phyloP scores from a whole-genome alignment of 1,140 invertebrate species.

The Asobara japonica region DNA sequence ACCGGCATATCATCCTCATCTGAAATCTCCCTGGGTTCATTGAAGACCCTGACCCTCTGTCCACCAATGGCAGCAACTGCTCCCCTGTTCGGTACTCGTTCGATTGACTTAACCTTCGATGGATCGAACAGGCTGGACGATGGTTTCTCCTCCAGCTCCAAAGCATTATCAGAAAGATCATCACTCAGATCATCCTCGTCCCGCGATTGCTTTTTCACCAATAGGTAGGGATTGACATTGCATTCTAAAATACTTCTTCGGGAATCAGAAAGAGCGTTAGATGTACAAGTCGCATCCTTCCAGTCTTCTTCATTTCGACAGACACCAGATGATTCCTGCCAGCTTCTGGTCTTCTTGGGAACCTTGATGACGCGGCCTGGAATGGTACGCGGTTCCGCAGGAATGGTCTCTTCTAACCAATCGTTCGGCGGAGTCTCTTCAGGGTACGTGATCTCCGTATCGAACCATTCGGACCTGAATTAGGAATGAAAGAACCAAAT shows the following conservation, averaged over 20 bases:
- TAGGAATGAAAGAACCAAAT: too few species aligned
- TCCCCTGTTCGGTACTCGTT: slow-evolving; percentile 56
- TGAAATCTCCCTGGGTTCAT: slow-evolving; percentile 54
- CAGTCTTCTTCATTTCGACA: slow-evolving; percentile 20
- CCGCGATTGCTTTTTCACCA: slow-evolving; percentile 69
- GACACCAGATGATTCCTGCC: slow-evolving; percentile 39
- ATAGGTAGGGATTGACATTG: slow-evolving; percentile 85
- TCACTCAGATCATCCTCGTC: slow-evolving; percentile 64
- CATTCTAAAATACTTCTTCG: slow-evolving; percentile 82
- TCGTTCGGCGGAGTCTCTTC: slow-evolving; percentile 34
- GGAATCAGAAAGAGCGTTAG: slow-evolving; percentile 45
- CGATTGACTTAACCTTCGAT: slow-evolving; percentile 62
- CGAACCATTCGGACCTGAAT: slow-evolving; percentile 61
- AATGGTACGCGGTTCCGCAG: not conserved
- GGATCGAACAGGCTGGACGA: slow-evolving; percentile 27
- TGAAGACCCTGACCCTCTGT: slow-evolving; percentile 63
- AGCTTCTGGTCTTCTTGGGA: slow-evolving; percentile 26
- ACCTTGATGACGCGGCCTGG: slow-evolving; percentile 8
- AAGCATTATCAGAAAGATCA: slow-evolving; percentile 67
- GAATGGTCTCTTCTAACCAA: slow-evolving; percentile 38
- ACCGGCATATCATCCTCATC: slow-evolving; percentile 48
- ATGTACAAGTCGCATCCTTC: not conserved
- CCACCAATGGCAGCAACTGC: slow-evolving; percentile 63
- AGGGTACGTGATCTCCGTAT: slow-evolving; percentile 40
- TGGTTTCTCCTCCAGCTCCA: slow-evolving; percentile 56